A percentile compares a stretch with the other conserved stretches of the same genome.
These are phyloP conservation scores for Tholera decimalis DNA, from an alignment of 2,888 invertebrate genomes.

Conservation along the genomic window DNA sequence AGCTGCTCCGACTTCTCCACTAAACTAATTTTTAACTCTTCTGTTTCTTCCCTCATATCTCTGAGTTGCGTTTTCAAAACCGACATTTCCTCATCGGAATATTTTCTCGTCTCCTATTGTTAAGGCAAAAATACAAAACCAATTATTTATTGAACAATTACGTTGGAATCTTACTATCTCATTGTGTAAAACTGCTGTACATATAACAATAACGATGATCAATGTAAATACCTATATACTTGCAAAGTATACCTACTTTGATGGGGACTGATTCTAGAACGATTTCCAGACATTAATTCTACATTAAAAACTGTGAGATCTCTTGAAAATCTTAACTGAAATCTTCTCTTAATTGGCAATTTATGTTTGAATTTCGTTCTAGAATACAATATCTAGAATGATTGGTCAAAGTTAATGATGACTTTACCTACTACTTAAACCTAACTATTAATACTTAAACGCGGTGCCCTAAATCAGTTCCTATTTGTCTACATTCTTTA, in stretches of 20 bases:
- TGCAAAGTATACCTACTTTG: neutral
- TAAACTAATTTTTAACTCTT: constrained; percentile 79
- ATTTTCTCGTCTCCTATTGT: constrained; percentile 76
- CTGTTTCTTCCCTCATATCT: constrained; percentile 80
- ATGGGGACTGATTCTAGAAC: constrained; percentile 20
- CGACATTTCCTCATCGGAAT: constrained; percentile 74
- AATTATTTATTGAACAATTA: constrained; percentile 31
- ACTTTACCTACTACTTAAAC: neutral
- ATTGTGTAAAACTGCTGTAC: constrained; percentile 32
- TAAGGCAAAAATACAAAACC: constrained; percentile 24
- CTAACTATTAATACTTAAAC: too few relatives aligned
- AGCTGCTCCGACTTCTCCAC: constrained; percentile 82
- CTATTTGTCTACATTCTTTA: too few relatives aligned
- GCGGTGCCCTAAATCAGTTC: too few relatives aligned
- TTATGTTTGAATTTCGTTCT: neutral
- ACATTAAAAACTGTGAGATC: neutral
- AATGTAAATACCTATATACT: neutral
- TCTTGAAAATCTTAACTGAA: neutral
- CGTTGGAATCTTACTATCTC: constrained; percentile 41
- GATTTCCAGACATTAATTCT: neutral
- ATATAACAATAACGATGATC: constrained; percentile 28
- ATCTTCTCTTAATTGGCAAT: neutral
- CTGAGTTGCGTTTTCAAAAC: constrained; percentile 78
- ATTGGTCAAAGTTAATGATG: neutral
- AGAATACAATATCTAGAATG: neutral